phyloP scores from a whole-genome alignment of 1,140 invertebrate species.

The Diabrotica virgifera region DNA sequence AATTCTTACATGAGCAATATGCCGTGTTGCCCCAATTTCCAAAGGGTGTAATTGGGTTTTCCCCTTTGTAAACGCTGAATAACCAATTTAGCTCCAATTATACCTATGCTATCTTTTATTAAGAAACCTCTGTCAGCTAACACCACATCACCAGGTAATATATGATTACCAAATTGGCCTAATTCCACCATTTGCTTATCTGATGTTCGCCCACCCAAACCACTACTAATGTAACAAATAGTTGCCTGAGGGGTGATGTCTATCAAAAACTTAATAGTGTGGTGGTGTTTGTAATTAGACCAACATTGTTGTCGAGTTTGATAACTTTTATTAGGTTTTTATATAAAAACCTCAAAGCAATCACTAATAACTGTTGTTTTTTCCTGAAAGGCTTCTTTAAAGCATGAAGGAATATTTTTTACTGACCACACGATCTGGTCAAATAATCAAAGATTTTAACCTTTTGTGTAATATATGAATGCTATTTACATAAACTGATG shows the following conservation, averaged over 20 bases:
- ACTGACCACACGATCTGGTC: background rate
- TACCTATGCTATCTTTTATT: slow-evolving; percentile 18
- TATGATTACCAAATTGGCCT: slow-evolving; percentile 16
- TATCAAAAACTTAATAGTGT: slow-evolving; percentile 31
- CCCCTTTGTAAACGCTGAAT: slow-evolving; percentile 20
- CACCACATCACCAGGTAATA: slow-evolving; percentile 21
- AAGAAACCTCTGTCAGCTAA: slow-evolving; percentile 28
- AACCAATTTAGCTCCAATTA: no score
- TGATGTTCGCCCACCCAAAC: slow-evolving; percentile 25
- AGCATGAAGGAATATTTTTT: background rate
- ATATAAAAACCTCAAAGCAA: no score
- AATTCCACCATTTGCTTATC: slow-evolving; percentile 25
- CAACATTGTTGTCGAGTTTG: no score
- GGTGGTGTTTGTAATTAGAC: slow-evolving; percentile 19
- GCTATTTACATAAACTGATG: slow-evolving; percentile 6
- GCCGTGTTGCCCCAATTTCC: slow-evolving; percentile 16
- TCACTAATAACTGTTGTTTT: no score
- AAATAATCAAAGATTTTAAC: background rate
- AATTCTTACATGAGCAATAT: slow-evolving; percentile 13
- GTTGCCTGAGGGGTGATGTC: slow-evolving; percentile 22
- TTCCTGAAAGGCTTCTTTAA: background rate
- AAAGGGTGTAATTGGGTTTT: slow-evolving; percentile 18
- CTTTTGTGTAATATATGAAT: slow-evolving; percentile 11
- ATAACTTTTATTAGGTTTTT: no score
- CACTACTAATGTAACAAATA: slow-evolving; percentile 23